These are phyloP conservation scores for Syngnathus rostellatus DNA, from an alignment of 2,797 vertebrate genomes.

Conservation along the genomic window DNA sequence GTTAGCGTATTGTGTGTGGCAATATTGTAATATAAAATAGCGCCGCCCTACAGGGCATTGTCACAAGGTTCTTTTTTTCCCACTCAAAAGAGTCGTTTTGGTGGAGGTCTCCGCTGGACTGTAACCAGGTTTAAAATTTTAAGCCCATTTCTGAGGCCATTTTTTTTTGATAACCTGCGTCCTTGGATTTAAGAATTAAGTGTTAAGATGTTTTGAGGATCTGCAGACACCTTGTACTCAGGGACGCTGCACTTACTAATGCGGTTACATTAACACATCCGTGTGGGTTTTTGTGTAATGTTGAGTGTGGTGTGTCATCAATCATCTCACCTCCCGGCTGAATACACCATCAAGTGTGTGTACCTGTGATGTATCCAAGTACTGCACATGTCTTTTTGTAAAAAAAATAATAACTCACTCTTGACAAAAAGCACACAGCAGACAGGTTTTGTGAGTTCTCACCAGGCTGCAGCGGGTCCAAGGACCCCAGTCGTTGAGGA, in stretches of 20 bases:
- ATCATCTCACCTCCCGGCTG: slow-evolving; percentile 32
- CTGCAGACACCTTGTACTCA: background rate
- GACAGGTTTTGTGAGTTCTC: slow-evolving; percentile 47
- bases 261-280: background rate
- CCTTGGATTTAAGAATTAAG: background rate
- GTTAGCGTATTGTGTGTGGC: no score
- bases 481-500: slow-evolving; percentile 86
- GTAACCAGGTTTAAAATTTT: no score
- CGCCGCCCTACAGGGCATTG: no score
- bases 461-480: slow-evolving; percentile 90
- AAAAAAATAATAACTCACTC: slow-evolving; percentile 24
- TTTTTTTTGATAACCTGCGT: background rate
- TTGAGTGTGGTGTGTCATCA: slow-evolving; percentile 22
- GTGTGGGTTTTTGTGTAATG: background rate
- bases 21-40: no score
- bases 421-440: slow-evolving; percentile 18
- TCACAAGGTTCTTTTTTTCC: no score
- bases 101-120: no score
- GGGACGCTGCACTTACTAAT: background rate
- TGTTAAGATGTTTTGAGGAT: background rate
- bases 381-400: slow-evolving; percentile 44
- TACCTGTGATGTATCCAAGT: slow-evolving; percentile 33
- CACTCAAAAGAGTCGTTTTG: no score
- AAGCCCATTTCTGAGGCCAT: background rate
- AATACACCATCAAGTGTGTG: slow-evolving; percentile 20